phyloP scores from a whole-genome alignment of 2,888 invertebrate species.

The Agrochola litura region DNA sequence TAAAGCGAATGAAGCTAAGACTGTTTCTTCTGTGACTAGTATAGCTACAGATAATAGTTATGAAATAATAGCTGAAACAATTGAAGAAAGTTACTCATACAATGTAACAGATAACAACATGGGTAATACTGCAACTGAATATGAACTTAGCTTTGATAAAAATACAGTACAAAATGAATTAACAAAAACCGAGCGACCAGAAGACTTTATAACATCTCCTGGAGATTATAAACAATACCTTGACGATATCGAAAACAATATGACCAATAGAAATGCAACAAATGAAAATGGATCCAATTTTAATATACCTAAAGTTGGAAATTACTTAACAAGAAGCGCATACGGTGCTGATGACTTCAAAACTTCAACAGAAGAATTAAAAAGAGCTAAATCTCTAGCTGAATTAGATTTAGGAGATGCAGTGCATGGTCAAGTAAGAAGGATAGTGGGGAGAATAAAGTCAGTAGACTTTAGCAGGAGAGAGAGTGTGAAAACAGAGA shows the following conservation, averaged over 20 bases:
- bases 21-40: conserved; percentile 8
- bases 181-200: too few relatives aligned
- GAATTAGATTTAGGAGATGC: conserved; percentile 78
- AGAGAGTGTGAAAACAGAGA: conserved; percentile 70
- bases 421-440: conserved; percentile 78
- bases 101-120: background rate
- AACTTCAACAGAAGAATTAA: conserved; percentile 64
- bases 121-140: background rate
- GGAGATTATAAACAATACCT: conserved; percentile 6
- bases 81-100: conserved; percentile 14
- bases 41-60: conserved; percentile 3
- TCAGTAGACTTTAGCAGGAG: conserved; percentile 72
- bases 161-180: conserved; percentile 17
- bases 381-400: conserved; percentile 74
- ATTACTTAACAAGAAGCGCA: conserved; percentile 36
- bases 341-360: conserved; percentile 37
- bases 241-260: background rate
- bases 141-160: conserved; percentile 2
- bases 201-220: conserved; percentile 2
- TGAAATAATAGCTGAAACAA: conserved; percentile 16
- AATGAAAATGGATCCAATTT: conserved; percentile 37
- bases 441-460: conserved; percentile 78
- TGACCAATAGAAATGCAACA: background rate
- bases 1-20: conserved; percentile 18
- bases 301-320: background rate